Evolutionary conservation across 2,113 vertebrate genomes (phyloP).

Genomic region (Chaetura pelagica): DNA sequence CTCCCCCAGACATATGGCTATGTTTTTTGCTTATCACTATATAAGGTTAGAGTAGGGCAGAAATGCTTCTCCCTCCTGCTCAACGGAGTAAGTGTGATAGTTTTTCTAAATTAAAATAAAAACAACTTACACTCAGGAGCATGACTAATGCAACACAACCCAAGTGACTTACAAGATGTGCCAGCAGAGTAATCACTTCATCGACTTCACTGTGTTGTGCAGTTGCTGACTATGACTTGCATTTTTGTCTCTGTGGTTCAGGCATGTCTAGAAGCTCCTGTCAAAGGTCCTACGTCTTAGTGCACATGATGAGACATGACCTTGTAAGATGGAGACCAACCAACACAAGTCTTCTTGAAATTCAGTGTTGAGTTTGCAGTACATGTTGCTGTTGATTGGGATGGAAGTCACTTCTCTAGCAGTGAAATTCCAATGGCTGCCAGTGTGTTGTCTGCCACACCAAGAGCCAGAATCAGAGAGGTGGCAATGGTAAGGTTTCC

Average conservation of each 20-base stretch:
- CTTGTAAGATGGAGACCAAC: neutral
- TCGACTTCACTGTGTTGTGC: neutral
- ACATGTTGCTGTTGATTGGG: fast-evolving
- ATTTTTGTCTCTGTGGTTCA: neutral
- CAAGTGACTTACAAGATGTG: fast-evolving
- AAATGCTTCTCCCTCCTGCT: constrained; percentile 44
- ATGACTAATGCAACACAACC: constrained; percentile 64
- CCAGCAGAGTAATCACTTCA: neutral
- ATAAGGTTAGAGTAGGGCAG: constrained; percentile 61
- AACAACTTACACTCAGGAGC: constrained; percentile 25
- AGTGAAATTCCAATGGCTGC: neutral
- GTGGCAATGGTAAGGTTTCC: neutral
- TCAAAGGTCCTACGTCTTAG: fast-evolving
- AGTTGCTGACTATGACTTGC: neutral
- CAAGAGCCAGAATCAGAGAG: neutral
- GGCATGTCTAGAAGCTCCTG: neutral
- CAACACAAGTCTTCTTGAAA: neutral
- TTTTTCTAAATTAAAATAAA: constrained; percentile 76
- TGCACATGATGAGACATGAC: fast-evolving
- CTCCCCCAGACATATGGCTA: constrained; percentile 77
- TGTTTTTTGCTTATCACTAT: constrained; percentile 58
- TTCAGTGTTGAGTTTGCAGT: neutral
- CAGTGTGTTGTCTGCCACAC: neutral
- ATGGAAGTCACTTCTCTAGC: neutral
- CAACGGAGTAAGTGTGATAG: constrained; percentile 60